Percentiles rank a stretch among this genome's conserved stretches.
These are phyloP conservation scores for Dunckerocampus dactyliophorus DNA, from an alignment of 2,113 vertebrate species.

Conservation along the genomic window DNA sequence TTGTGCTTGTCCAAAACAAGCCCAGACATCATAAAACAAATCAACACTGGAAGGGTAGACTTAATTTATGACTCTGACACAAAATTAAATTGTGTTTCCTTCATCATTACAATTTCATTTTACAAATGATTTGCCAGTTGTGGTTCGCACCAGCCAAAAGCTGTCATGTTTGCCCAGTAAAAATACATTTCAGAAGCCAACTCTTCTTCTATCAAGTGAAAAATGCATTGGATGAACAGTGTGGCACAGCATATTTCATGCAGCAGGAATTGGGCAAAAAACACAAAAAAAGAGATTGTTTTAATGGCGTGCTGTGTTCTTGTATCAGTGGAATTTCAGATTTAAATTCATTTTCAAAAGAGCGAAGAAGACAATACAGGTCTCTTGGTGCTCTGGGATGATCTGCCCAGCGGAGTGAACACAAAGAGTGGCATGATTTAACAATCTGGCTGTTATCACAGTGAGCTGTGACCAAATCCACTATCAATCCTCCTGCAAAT, in stretches of 20 bases:
- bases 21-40: constrained; percentile 42
- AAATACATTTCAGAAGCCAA: constrained; percentile 18
- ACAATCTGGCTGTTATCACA: constrained; percentile 34
- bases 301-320: constrained; percentile 29
- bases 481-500: constrained; percentile 31
- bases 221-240: neutral
- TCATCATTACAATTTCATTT: constrained; percentile 45
- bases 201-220: constrained; percentile 14
- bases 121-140: constrained; percentile 36
- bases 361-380: constrained; percentile 25
- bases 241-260: neutral
- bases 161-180: constrained; percentile 26
- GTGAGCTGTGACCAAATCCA: constrained; percentile 27
- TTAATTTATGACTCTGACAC: constrained; percentile 37
- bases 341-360: constrained; percentile 33
- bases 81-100: constrained; percentile 50
- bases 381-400: constrained; percentile 28
- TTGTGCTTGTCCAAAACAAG: constrained; percentile 37
- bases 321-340: constrained; percentile 33
- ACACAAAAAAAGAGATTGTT: no score
- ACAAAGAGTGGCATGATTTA: constrained; percentile 41
- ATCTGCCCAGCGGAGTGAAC: constrained; percentile 32
- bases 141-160: constrained; percentile 20
- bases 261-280: constrained; percentile 18
- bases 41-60: constrained; percentile 16